phyloP scores from a whole-genome alignment of 2,888 invertebrate species.

The Hecatera dysodea region DNA sequence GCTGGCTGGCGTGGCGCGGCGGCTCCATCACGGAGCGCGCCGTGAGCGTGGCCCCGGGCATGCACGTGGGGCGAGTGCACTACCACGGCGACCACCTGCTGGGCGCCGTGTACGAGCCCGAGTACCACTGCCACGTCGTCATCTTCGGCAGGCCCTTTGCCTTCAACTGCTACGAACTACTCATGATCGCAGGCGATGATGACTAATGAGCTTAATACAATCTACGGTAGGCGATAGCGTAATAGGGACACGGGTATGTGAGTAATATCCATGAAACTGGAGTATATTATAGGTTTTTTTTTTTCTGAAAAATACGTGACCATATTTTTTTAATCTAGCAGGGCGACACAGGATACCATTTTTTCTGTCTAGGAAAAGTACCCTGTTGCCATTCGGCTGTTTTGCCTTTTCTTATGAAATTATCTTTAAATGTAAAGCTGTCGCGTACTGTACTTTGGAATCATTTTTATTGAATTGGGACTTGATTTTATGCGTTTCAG shows the following conservation, averaged over 20 bases:
- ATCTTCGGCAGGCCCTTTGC: conserved; percentile 83
- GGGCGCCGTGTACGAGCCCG: conserved; percentile 76
- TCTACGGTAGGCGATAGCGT: conserved; percentile 3
- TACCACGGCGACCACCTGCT: conserved; percentile 76
- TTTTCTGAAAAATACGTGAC: no score
- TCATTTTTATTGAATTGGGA: not conserved
- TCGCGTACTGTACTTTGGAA: not conserved
- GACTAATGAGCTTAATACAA: conserved; percentile 26
- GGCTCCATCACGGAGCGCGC: conserved; percentile 68
- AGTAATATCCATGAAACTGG: no score
- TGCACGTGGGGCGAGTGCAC: conserved; percentile 74
- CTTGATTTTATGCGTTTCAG: conserved; percentile 6
- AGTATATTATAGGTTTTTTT: no score
- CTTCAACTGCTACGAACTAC: conserved; percentile 85
- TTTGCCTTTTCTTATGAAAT: conserved; percentile 24
- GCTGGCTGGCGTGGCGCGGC: conserved; percentile 80
- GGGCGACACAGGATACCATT: no score
- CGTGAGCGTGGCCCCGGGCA: conserved; percentile 78
- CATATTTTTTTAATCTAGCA: no score
- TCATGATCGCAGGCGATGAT: conserved; percentile 71
- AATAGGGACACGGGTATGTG: not conserved
- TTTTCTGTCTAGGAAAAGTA: no score
- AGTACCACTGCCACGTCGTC: conserved; percentile 82
- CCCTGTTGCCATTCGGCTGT: not conserved
- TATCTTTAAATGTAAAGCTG: conserved; percentile 4